phyloP scores from a whole-genome alignment of 2,888 invertebrate species.

The Clitarchus hookeri region DNA sequence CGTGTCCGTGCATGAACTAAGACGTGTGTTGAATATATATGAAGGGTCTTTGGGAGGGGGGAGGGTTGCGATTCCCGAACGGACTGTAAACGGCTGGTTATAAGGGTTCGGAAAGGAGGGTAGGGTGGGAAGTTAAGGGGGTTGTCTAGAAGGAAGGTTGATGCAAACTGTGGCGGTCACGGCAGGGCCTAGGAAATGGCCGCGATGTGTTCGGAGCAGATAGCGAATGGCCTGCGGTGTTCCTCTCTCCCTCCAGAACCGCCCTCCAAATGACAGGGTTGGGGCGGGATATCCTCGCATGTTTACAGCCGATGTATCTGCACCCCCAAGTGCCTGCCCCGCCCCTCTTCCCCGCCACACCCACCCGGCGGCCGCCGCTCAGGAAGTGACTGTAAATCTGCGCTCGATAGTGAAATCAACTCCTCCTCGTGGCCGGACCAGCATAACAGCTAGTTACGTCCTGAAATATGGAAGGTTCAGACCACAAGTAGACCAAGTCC shows the following conservation, averaged over 20 bases:
- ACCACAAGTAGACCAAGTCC: no score
- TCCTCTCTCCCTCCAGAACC: not conserved
- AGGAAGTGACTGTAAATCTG: conserved; percentile 1
- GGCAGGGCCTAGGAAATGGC: not conserved
- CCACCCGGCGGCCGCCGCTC: not conserved
- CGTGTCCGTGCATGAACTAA: no score
- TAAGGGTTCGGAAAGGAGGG: no score
- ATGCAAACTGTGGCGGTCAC: not conserved
- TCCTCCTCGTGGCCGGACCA: not conserved
- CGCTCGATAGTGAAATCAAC: not conserved
- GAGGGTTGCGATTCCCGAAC: no score
- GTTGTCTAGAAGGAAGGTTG: no score
- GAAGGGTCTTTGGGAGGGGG: no score
- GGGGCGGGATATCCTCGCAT: not conserved
- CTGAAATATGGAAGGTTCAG: not conserved
- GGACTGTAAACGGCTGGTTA: no score
- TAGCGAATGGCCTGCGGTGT: not conserved
- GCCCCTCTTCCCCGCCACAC: not conserved
- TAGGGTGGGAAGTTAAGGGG: no score
- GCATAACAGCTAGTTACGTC: not conserved
- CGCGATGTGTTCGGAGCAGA: conserved; percentile 9
- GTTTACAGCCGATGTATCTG: conserved; percentile 14
- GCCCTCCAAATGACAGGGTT: not conserved
- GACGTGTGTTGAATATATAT: no score
- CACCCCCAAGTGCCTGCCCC: not conserved